A percentile compares a stretch with the other conserved stretches of the same genome.
These are phyloP conservation scores for Sebastes fasciatus DNA, from an alignment of 2,113 vertebrate genomes.

Conservation along the genomic window DNA sequence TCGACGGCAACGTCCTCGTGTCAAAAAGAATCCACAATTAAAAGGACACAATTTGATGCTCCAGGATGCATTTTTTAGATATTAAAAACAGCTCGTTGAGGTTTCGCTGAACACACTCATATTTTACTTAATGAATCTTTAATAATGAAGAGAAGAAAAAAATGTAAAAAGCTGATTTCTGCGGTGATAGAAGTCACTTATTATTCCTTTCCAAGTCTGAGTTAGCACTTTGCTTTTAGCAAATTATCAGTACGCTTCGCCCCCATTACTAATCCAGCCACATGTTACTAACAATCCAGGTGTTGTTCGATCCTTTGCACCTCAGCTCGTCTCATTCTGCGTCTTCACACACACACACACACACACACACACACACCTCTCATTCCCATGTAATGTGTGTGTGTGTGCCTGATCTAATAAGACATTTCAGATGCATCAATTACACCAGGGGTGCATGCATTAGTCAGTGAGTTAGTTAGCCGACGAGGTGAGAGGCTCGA, in stretches of 20 bases:
- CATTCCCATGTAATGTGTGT: neutral
- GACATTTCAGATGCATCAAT: slow-evolving; percentile 32
- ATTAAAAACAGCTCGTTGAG: neutral
- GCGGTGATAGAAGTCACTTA: neutral
- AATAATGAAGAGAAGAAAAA: slow-evolving; percentile 2
- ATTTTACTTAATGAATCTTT: slow-evolving; percentile 11
- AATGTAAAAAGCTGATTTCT: slow-evolving; percentile 27
- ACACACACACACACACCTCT: slow-evolving; percentile 20
- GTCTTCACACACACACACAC: neutral
- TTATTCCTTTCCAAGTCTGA: slow-evolving; percentile 26
- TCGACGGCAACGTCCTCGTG: slow-evolving; percentile 31
- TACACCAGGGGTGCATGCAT: slow-evolving; percentile 35
- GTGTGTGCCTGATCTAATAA: slow-evolving; percentile 15
- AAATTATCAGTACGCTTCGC: slow-evolving; percentile 12
- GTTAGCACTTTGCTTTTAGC: slow-evolving; percentile 31
- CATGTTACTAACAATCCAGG: slow-evolving; percentile 31
- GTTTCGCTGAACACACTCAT: neutral
- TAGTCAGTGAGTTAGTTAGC: slow-evolving; percentile 62
- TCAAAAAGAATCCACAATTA: slow-evolving; percentile 8
- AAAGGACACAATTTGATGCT: neutral
- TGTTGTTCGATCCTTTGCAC: slow-evolving; percentile 38
- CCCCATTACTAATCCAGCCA: slow-evolving; percentile 4
- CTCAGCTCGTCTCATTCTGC: slow-evolving; percentile 22
- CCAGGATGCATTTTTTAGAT: neutral
- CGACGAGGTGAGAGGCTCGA: slow-evolving; percentile 46